Base-by-base conservation (phyloP, 2,797 vertebrate genomes). In the Capromys pilorides region DNA sequence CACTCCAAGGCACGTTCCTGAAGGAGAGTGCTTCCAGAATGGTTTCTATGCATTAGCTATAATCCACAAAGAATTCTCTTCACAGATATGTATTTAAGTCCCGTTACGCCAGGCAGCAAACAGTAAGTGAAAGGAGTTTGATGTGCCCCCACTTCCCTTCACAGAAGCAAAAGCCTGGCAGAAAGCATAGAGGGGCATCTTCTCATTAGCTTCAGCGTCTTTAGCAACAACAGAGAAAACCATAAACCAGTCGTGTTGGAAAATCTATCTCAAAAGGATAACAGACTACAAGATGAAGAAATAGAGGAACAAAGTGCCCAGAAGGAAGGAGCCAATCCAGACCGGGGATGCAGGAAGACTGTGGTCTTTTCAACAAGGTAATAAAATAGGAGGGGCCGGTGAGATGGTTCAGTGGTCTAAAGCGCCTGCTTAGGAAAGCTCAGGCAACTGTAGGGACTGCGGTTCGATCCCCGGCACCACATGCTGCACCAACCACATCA, bases 151-250 rank as follows among this genome's bases (percentile, higher is more conserved):
- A 54, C 69, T 54, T 88, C 84, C 89, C 36, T 67, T 71, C 31
- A 33, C 0, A 82, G 49, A 93, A 94, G 49, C 79, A 31, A 82
- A 88, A 84, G 69, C 33, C 61, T 19, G 57, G 39, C 26, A 39
- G 36, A 69, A 19, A 33, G 71, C 36, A 31, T 33, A 16, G 51
- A 84, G 61, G 31, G 57, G 28, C 4, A 39, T 88, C 81, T 88
- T 75, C 57, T 81, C 51, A 94, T 49, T 88, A 31, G 78, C 69
- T 26, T 77, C 45, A 66, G 16, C 6, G 16, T 66, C 22, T 45
- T 88, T 77, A 67, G 59, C 14, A 71, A 64, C n/a, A 80, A 88
- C 71, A 57, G 62, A 45, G n/a, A 69, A 79, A 95, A 82, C 28
- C 49, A 24, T 61, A 83, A 83, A 87, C 33, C 28, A 85, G 51